A percentile compares a stretch with the other conserved stretches of the same genome.
Conservation (phyloP, 2,797 vertebrate genomes). For the Sphenopsis melanotis region DNA sequence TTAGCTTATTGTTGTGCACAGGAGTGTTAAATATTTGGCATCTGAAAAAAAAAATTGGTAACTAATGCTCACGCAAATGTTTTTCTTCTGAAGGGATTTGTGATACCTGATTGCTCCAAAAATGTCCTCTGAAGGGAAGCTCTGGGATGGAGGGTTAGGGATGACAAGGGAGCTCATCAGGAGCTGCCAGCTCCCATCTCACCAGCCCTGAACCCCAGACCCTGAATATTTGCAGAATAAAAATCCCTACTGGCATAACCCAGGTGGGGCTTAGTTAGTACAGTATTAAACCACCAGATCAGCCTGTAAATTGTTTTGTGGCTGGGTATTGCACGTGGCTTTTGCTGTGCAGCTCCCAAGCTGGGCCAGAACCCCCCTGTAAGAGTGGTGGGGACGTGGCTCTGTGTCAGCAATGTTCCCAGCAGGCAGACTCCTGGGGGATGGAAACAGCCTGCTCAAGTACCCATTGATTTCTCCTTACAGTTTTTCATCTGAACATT, state of each 20-base stretch:
- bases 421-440: rapidly evolving
- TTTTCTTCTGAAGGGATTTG: neutral
- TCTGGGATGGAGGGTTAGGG: neutral
- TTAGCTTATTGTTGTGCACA: neutral
- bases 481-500: neutral
- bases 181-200: neutral
- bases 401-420: neutral
- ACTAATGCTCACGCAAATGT: neutral
- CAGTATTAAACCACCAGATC: neutral
- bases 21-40: neutral
- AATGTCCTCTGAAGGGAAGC: neutral
- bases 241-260: neutral
- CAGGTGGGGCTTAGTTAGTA: neutral
- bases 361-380: neutral
- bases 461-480: neutral
- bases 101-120: neutral
- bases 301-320: neutral
- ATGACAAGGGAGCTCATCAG: rapidly evolving
- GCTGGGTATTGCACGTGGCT: neutral
- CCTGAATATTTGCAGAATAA: neutral
- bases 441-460: neutral
- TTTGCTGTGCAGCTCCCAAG: neutral
- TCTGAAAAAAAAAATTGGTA: neutral
- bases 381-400: rapidly evolving
- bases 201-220: neutral